phyloP scores from a whole-genome alignment of 2,113 vertebrate genomes.

The Hypanus sabinus region DNA sequence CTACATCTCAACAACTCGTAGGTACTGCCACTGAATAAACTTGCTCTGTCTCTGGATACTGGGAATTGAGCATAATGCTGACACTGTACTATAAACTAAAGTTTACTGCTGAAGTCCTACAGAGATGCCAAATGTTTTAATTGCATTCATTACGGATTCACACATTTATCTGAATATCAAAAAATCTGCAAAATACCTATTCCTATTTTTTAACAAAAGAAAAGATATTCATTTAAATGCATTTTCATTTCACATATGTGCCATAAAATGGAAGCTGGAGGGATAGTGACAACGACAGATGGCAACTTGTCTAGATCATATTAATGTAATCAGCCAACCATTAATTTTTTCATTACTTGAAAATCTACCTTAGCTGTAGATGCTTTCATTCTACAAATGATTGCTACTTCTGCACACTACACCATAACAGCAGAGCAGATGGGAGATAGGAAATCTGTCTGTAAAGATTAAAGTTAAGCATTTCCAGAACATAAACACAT shows the following conservation, averaged over 20 bases:
- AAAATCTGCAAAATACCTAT: neutral
- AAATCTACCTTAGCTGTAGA: constrained; percentile 8
- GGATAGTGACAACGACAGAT: constrained; percentile 5
- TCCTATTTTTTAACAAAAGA: neutral
- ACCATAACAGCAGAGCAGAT: neutral
- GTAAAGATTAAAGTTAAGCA: constrained; percentile 24
- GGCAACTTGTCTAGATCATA: neutral
- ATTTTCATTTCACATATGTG: constrained; percentile 2
- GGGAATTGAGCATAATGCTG: neutral
- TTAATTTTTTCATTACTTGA: constrained; percentile 19
- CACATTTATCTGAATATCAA: neutral
- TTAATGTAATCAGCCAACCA: constrained; percentile 23
- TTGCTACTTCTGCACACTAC: neutral
- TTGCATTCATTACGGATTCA: neutral
- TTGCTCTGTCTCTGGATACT: neutral
- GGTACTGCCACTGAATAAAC: neutral
- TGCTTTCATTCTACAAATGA: neutral
- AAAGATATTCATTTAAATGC: neutral
- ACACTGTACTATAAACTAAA: neutral
- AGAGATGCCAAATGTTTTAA: neutral
- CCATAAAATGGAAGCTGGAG: neutral
- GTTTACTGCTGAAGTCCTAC: neutral
- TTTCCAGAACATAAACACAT: constrained; percentile 4
- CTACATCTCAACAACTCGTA: neutral
- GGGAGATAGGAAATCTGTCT: neutral